Evolutionary conservation across 2,888 invertebrate genomes (phyloP), one percentile per base, ranked within the genome.

Genomic region (Sarcophaga variegata): DNA sequence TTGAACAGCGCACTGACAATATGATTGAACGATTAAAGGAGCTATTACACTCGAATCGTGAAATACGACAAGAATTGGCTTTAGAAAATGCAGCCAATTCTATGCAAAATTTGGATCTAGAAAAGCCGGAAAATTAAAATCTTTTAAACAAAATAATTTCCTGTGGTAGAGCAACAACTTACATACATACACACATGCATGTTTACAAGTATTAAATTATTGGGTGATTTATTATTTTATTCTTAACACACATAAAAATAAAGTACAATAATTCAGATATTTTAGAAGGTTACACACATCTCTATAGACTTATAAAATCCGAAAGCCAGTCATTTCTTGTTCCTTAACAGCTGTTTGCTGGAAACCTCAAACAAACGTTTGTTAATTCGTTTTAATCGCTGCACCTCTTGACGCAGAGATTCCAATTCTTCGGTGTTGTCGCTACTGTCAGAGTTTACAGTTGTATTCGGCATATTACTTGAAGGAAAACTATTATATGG

Each of bases 1-100:
- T 98, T 90, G 98, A 98, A 92, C 95, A 96, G 90, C 96, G 96
- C 89, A 97, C 97, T 92, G 97, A 97, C 91, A 95, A 95, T 88
- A 97, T 98, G 87, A 96, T 96, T 90, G 95, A 96, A n/a, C 96
- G 97, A 92, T 92, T 98, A 47, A 94, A 96, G 86, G 96, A 97
- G 90, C 94, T 98, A n/a, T 93, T 98, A 70, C 95, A 97, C 91
- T 96, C 97, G 0, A 98, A 96, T 92, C 95, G 95, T 88, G 96
- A 97, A 91, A 96, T 97, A 67, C 94, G 97, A 66, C 94, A 96
- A 90, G 95, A 96, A 90, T 93, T 96, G 84, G 95, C 95, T 81
- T 94, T 95, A 90, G 94, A 94, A 89, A 94, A 94, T 47, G 81
- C 81, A 0, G 64, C 75, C 22, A 66, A n/a, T 17, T 77, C 20